These are phyloP conservation scores for Podarcis muralis DNA, from an alignment of 2,113 vertebrate genomes.

Conservation along the genomic window DNA sequence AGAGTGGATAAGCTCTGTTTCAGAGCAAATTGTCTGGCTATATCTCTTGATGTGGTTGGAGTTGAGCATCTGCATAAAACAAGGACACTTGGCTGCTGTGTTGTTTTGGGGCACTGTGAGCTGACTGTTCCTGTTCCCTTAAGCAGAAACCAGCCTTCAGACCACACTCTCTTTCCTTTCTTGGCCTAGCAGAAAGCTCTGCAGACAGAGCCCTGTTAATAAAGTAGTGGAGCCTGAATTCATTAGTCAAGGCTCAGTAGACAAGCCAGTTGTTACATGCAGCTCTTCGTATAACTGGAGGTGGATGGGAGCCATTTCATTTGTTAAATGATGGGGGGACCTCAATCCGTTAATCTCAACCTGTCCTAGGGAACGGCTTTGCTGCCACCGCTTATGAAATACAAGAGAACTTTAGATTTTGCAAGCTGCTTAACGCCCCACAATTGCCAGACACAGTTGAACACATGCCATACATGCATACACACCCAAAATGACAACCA, in stretches of 20 bases:
- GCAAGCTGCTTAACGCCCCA: not conserved
- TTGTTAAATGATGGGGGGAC: not conserved
- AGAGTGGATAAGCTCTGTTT: no score
- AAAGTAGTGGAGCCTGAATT: not conserved
- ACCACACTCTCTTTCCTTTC: not conserved
- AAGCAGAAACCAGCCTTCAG: not conserved
- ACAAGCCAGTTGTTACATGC: not conserved
- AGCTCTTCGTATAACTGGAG: not conserved
- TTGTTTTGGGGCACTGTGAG: not conserved
- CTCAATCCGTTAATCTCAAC: no score
- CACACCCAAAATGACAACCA: slow-evolving; percentile 46
- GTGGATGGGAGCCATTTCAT: not conserved
- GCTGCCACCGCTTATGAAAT: not conserved
- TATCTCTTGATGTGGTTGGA: not conserved
- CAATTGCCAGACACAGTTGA: slow-evolving; percentile 12
- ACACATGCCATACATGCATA: not conserved
- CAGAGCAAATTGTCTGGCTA: not conserved
- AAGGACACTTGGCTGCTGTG: not conserved
- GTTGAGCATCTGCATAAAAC: not conserved
- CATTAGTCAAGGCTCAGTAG: not conserved
- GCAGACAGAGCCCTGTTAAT: not conserved
- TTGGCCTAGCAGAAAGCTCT: not conserved
- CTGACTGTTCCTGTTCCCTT: not conserved
- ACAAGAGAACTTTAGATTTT: not conserved
- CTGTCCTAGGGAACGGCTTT: not conserved